Evolutionary conservation across 2,113 vertebrate genomes (phyloP).

Genomic region (Sterna hirundo): DNA sequence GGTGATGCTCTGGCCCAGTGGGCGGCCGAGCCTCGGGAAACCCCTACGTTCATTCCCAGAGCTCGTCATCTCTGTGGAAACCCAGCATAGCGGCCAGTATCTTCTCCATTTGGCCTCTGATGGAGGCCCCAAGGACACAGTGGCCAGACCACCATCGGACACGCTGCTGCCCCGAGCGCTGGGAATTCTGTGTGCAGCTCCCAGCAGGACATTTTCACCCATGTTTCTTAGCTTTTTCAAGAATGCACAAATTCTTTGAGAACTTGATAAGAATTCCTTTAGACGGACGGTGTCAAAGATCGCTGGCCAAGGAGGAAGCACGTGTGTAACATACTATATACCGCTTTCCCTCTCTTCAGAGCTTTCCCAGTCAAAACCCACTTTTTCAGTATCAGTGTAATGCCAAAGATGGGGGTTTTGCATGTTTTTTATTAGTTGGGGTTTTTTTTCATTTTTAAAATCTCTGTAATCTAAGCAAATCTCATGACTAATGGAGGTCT

Average conservation of each 20-base stretch:
- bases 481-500: not conserved
- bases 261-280: not conserved
- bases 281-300: accelerated
- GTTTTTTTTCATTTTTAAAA: not conserved
- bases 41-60: accelerated
- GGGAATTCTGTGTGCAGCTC: accelerated
- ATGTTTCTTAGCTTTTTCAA: accelerated
- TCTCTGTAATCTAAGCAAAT: not conserved
- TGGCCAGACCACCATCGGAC: accelerated
- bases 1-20: not conserved
- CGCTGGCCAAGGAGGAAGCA: not conserved
- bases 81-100: not conserved
- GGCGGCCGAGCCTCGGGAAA: not conserved
- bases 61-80: not conserved
- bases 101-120: accelerated
- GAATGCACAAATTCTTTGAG: accelerated
- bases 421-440: not conserved
- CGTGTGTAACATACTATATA: accelerated
- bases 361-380: not conserved
- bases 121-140: accelerated
- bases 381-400: accelerated
- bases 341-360: accelerated
- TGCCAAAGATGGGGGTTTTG: too few species aligned
- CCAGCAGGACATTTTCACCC: accelerated
- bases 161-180: accelerated